phyloP scores from a whole-genome alignment of 2,113 vertebrate genomes.

The Micronycteris hirsuta region DNA sequence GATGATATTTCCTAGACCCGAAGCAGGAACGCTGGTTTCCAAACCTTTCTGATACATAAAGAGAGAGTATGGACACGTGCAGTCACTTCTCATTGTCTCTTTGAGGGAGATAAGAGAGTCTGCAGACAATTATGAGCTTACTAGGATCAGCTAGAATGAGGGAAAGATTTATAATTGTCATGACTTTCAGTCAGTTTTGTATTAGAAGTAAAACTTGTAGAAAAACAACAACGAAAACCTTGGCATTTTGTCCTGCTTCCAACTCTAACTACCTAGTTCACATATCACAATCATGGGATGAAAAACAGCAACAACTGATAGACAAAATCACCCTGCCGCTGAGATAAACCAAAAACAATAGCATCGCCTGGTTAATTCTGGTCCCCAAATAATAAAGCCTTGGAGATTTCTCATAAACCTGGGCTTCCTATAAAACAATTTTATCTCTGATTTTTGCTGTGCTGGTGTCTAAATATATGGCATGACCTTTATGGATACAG shows the following conservation, averaged over 20 bases:
- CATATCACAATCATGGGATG: not conserved
- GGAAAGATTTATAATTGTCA: not conserved
- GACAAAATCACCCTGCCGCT: not conserved
- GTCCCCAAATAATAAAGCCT: not conserved
- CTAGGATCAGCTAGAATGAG: not conserved
- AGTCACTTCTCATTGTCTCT: not conserved
- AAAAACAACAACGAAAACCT: not conserved
- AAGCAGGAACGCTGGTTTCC: not conserved
- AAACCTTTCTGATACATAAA: not conserved
- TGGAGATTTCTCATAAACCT: not conserved
- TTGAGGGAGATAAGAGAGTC: not conserved
- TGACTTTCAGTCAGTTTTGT: not conserved
- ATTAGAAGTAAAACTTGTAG: not conserved
- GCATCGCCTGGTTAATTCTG: not conserved
- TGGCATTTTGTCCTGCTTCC: not conserved
- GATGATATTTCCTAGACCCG: not conserved
- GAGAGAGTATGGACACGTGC: not conserved
- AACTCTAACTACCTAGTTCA: not conserved
- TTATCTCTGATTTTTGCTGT: not conserved
- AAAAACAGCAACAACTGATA: not conserved
- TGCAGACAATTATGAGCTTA: not conserved
- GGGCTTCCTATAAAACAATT: not conserved
- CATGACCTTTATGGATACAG: not conserved
- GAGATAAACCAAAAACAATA: not conserved
- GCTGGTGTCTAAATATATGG: not conserved